phyloP scores from a whole-genome alignment of 1,140 invertebrate species.

The Scaptomyza graminum region DNA sequence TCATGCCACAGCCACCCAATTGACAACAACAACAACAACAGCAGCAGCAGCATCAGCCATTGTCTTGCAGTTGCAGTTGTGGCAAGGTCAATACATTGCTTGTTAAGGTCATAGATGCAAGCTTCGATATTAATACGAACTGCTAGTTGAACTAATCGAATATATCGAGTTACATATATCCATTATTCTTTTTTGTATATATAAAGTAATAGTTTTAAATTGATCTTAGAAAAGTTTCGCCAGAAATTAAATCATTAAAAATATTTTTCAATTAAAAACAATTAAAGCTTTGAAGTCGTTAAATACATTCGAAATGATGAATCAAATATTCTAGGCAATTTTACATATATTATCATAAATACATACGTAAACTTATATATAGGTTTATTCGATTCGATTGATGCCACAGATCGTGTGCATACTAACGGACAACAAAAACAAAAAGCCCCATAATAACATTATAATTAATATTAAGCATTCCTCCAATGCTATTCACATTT shows the following conservation, averaged over 20 bases:
- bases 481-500: constrained; percentile 34
- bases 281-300: too few relatives aligned
- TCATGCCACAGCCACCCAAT: constrained; percentile 48
- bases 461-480: constrained; percentile 64
- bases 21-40: constrained; percentile 31
- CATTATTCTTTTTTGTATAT: too few relatives aligned
- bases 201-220: too few relatives aligned
- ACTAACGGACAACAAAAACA: constrained; percentile 50
- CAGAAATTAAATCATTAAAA: too few relatives aligned
- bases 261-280: too few relatives aligned
- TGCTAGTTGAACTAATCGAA: constrained; percentile 1
- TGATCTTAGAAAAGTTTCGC: too few relatives aligned
- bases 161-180: neutral
- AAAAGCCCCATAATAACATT: constrained; percentile 58
- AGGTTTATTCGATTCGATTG: constrained; percentile 10
- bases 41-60: neutral
- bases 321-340: neutral
- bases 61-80: constrained; percentile 4
- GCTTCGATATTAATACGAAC: neutral
- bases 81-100: constrained; percentile 71
- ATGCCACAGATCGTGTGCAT: constrained; percentile 35
- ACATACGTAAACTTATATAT: neutral
- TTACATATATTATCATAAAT: neutral
- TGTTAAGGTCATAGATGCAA: constrained; percentile 45
- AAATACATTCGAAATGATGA: neutral